Conservation (phyloP, 2,797 vertebrate species). For the Synanceia verrucosa region DNA sequence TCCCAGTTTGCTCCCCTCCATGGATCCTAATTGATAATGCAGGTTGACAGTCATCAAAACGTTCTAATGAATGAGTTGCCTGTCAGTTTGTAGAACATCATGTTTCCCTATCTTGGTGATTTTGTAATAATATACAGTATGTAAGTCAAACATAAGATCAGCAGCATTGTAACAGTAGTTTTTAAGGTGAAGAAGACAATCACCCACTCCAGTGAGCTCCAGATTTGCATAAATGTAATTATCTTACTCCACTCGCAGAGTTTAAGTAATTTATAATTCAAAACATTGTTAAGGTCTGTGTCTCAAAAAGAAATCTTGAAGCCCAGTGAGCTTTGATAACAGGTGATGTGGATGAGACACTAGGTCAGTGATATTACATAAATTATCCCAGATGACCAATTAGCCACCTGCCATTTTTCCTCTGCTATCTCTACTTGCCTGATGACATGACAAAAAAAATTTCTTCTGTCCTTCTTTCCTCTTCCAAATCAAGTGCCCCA, state of each 20-base stretch:
- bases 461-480: too few relatives aligned
- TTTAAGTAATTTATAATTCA: constrained; percentile 33
- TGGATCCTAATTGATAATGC: constrained; percentile 3
- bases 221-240: constrained; percentile 24
- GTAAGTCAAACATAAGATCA: not conserved
- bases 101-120: not conserved
- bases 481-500: constrained; percentile 52
- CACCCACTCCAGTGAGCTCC: not conserved
- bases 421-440: constrained; percentile 36
- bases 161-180: not conserved
- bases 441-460: constrained; percentile 55
- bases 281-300: constrained; percentile 20
- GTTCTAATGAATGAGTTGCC: constrained; percentile 1
- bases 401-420: constrained; percentile 48
- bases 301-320: constrained; percentile 31
- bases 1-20: not conserved
- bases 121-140: not conserved
- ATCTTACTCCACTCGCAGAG: not conserved
- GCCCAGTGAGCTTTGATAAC: constrained; percentile 15
- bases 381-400: constrained; percentile 53
- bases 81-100: not conserved
- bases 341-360: constrained; percentile 10
- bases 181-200: not conserved
- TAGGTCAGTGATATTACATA: constrained; percentile 31
- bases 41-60: not conserved